Evolutionary conservation across 2,797 vertebrate genomes (phyloP).

Genomic region (Thaleichthys pacificus): DNA sequence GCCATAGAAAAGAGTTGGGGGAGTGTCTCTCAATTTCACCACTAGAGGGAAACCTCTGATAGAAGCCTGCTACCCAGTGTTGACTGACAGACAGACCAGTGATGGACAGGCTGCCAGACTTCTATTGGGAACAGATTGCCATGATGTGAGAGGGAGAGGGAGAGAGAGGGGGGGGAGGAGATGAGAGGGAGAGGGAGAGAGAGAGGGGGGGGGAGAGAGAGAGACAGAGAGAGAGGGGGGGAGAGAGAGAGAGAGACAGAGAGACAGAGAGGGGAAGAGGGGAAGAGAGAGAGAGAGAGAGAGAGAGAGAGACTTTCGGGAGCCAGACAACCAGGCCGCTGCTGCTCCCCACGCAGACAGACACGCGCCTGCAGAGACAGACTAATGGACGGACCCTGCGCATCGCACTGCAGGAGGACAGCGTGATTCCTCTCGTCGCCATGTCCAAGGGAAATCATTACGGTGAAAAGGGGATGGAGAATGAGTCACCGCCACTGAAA

Average conservation of each 20-base stretch:
- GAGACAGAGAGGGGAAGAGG: not conserved
- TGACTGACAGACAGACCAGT: not conserved
- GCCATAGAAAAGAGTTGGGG: not conserved
- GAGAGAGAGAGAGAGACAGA: no score
- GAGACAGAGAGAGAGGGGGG: no score
- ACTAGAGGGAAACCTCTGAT: constrained; percentile 68
- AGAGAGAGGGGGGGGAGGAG: not conserved
- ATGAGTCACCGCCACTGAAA: not conserved
- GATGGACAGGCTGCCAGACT: not conserved
- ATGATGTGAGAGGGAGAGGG: not conserved
- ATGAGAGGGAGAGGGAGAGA: not conserved
- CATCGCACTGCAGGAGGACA: not conserved
- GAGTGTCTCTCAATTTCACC: constrained; percentile 33
- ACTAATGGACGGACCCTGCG: not conserved
- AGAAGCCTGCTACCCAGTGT: constrained; percentile 6
- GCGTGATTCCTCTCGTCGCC: not conserved
- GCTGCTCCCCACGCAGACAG: constrained; percentile 1
- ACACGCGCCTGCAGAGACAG: not conserved
- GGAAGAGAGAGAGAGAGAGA: no score
- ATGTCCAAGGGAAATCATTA: not conserved
- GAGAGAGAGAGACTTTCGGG: not conserved
- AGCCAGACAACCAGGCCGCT: not conserved
- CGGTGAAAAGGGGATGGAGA: not conserved
- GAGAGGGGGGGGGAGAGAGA: not conserved
- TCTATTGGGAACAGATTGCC: not conserved